Conservation (phyloP, 2,113 vertebrate species). For the Labeo catla region DNA sequence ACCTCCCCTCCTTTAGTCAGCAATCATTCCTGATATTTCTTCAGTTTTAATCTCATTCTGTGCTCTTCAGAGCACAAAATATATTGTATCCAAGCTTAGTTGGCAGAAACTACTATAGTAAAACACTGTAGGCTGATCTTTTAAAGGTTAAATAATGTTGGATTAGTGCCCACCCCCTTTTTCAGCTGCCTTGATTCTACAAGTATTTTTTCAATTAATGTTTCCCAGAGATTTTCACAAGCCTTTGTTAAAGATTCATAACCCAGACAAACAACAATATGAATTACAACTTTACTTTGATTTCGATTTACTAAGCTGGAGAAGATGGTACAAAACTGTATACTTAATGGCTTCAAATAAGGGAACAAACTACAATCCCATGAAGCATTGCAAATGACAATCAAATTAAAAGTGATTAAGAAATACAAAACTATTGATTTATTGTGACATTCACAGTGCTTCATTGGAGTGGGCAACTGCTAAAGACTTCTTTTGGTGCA, state of each 20-base stretch:
- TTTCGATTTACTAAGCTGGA: neutral
- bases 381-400: neutral
- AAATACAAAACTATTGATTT: neutral
- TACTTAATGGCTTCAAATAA: neutral
- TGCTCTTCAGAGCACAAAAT: too few species aligned
- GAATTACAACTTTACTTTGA: neutral
- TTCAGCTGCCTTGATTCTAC: too few species aligned
- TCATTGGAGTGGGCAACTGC: too few species aligned
- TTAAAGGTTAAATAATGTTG: neutral
- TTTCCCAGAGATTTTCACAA: too few species aligned
- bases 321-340: too few species aligned
- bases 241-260: too few species aligned
- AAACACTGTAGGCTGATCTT: neutral
- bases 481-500: neutral
- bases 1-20: neutral
- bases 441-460: neutral
- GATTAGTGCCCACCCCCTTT: too few species aligned
- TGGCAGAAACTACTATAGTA: neutral
- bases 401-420: neutral
- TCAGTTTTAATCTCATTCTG: neutral
- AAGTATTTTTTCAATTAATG: too few species aligned
- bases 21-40: neutral
- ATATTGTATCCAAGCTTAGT: neutral
- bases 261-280: too few species aligned
- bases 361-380: neutral